Percentiles rank a stretch among this genome's conserved stretches.
phyloP scores from a whole-genome alignment of 2,888 invertebrate species.

The Hoplodrina blanda region DNA sequence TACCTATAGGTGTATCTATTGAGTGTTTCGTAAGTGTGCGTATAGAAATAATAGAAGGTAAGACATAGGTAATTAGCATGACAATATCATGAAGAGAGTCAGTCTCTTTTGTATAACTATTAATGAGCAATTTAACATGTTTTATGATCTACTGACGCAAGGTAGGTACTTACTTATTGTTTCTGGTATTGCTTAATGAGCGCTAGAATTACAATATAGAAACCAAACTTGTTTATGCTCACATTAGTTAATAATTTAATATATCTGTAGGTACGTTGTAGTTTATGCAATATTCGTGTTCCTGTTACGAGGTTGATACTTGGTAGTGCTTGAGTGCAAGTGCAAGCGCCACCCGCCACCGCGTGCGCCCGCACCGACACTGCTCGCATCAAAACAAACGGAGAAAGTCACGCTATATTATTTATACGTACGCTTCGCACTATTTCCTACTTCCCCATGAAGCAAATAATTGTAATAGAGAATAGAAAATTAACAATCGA shows the following conservation, averaged over 20 bases:
- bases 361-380: constrained; percentile 44
- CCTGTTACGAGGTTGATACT: constrained; percentile 56
- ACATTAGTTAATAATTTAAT: constrained; percentile 57
- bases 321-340: constrained; percentile 36
- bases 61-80: constrained; percentile 29
- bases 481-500: constrained; percentile 66
- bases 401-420: constrained; percentile 84
- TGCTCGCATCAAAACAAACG: constrained; percentile 82
- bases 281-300: constrained; percentile 58
- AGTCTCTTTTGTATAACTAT: constrained; percentile 33
- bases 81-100: constrained; percentile 25
- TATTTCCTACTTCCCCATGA: constrained; percentile 81
- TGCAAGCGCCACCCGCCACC: constrained; percentile 28
- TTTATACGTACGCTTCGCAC: constrained; percentile 78
- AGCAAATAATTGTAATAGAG: constrained; percentile 70
- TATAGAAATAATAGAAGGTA: constrained; percentile 22
- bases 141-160: constrained; percentile 42
- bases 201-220: constrained; percentile 47
- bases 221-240: constrained; percentile 50
- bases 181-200: constrained; percentile 53
- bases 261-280: constrained; percentile 28
- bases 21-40: constrained; percentile 8
- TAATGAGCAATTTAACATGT: constrained; percentile 38
- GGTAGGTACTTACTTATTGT: constrained; percentile 39
- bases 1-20: not conserved